Percentiles rank a stretch among this genome's conserved stretches.
These are phyloP conservation scores for Hydraecia micacea DNA, from an alignment of 2,888 invertebrate genomes.

Conservation along the genomic window DNA sequence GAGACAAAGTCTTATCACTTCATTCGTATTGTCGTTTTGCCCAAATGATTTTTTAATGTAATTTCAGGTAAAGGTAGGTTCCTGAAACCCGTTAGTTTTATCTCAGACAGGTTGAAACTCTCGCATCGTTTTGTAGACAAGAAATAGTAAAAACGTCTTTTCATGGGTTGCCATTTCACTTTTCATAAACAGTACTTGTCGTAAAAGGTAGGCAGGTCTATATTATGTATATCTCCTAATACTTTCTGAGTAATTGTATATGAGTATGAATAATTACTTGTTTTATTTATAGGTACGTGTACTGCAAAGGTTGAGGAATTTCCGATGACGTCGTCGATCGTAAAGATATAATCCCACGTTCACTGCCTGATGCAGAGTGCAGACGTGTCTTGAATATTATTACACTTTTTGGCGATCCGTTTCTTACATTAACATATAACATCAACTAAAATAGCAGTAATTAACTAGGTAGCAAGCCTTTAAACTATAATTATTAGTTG, in stretches of 20 bases:
- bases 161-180: not conserved
- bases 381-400: constrained; percentile 30
- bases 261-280: constrained; percentile 15
- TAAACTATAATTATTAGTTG: not conserved
- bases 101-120: not conserved
- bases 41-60: not conserved
- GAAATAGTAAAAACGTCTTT: not conserved
- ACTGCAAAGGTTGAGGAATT: constrained; percentile 33
- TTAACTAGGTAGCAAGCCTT: not conserved
- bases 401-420: constrained; percentile 16
- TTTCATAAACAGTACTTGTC: constrained; percentile 1
- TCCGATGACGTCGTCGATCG: constrained; percentile 46
- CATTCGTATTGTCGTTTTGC: not conserved
- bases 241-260: constrained; percentile 20
- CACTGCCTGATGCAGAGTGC: constrained; percentile 4
- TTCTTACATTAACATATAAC: not conserved
- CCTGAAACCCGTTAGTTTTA: not conserved
- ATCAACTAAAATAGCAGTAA: constrained; percentile 5
- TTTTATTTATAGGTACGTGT: constrained; percentile 4
- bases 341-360: constrained; percentile 27
- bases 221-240: constrained; percentile 17
- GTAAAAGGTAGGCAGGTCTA: not conserved
- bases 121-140: not conserved
- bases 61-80: not conserved
- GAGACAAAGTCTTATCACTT: no score